These are phyloP conservation scores for Aythya fuligula DNA, from an alignment of 2,797 vertebrate genomes.

Conservation along the genomic window DNA sequence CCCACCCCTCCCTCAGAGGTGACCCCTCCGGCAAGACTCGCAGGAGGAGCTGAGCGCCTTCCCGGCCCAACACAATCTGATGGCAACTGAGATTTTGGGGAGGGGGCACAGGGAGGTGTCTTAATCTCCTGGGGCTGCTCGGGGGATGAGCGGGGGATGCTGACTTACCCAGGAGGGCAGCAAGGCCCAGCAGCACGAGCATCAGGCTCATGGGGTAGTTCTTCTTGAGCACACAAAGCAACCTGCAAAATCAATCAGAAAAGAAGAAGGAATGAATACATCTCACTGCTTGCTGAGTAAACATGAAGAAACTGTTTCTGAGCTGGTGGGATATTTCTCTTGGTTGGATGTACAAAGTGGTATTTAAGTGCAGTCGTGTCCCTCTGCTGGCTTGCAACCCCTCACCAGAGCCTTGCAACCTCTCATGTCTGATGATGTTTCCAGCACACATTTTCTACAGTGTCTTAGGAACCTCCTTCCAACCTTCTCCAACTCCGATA, in stretches of 20 bases:
- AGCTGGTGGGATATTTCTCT: background rate
- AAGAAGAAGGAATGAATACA: background rate
- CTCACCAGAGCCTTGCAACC: background rate
- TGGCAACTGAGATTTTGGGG: background rate
- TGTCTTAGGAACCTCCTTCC: background rate
- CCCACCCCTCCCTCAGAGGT: background rate
- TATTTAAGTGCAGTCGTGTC: fast-evolving
- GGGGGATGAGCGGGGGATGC: background rate
- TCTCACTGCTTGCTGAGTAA: background rate
- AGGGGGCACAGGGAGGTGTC: background rate
- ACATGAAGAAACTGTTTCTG: background rate
- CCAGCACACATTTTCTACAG: fast-evolving
- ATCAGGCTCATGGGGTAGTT: background rate
- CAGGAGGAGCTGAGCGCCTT: background rate
- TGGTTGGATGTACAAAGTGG: background rate
- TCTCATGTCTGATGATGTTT: background rate
- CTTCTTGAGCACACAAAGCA: background rate
- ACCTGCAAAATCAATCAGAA: constrained; percentile 1
- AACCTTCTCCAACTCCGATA: background rate
- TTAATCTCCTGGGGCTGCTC: background rate
- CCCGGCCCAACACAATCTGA: background rate
- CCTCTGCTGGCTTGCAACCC: background rate
- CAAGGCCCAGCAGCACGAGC: constrained; percentile 44
- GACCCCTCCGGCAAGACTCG: background rate
- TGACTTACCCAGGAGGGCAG: constrained; percentile 56